Evolutionary conservation across 2,113 vertebrate species (phyloP), one percentile per base, ranked within the genome.

Genomic region (Salvator merianae): DNA sequence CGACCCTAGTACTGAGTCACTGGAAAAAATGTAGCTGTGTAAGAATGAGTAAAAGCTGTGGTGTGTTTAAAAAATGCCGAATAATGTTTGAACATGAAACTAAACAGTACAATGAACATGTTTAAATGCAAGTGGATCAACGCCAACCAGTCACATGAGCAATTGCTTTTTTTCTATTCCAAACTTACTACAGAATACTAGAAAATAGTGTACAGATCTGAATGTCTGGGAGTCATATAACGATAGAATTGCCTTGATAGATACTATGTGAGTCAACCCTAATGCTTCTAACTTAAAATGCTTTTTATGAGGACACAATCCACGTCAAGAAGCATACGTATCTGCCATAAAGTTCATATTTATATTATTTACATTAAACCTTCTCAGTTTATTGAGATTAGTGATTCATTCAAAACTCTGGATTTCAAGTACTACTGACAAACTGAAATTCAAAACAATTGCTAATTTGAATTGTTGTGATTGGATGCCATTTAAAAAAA

Each of bases 1-100:
- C 94, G 94, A 95, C 92, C 94, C 90, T 83, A 87, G 79, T 40
- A 83, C 84, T 96, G 95, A 96, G 94, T 97, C 95, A 96, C 80
- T 91, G 90, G 90, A 93, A 94, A 91, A 94, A 94, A 94, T 91
- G 91, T 86, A 91, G 85, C 90, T 90, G 84, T 88, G 92, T 89
- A 93, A 84, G 89, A 91, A 88, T 92, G 88, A 95, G 91, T 92
- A 94, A 90, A 95, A 95, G 91, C 88, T 78, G 75, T 43, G 91
- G 85, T 47, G 26, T 70, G 36, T 76, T 69, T 50, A 47, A 22
- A 91, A 79, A 73, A 77, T 38, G 69, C n/a, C 38, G 38, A 87
- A 92, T 92, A 91, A 80, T 38, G 81, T 91, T 94, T 93, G 83
- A 94, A 93, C 83, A 91, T 8, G 84, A 73, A 87, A 36, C 59